Conservation (phyloP, 1,140 invertebrate species). For the Heliconius hermathena region DNA sequence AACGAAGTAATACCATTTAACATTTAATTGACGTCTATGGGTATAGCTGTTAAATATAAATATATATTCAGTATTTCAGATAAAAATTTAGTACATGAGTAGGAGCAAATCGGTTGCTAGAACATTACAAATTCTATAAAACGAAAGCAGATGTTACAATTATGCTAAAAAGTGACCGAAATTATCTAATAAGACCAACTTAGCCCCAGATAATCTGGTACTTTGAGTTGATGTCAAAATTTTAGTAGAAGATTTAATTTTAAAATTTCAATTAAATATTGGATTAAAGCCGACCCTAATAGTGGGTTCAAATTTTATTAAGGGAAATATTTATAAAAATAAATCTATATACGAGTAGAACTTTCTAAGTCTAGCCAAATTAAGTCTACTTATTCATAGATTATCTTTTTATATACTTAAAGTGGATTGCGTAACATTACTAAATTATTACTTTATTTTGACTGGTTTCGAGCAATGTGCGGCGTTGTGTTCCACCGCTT, state of each 20-base stretch:
- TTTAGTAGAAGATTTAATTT: neutral
- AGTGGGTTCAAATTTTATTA: neutral
- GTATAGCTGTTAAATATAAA: neutral
- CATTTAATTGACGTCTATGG: neutral
- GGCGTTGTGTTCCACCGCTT: no score
- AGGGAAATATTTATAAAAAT: neutral
- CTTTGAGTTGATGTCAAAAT: neutral
- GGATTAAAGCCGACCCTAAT: neutral
- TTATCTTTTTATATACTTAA: no score
- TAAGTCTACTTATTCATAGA: no score
- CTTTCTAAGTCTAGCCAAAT: no score
- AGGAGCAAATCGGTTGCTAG: neutral
- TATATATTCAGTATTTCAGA: neutral
- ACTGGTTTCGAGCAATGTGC: no score
- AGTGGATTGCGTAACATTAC: no score
- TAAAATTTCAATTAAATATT: neutral
- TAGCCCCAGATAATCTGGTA: neutral
- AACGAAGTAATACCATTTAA: neutral
- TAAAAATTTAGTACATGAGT: neutral
- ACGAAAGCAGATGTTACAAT: neutral
- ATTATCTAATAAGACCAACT: neutral
- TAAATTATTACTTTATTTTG: no score
- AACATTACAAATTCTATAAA: neutral
- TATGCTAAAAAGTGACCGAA: slow-evolving; percentile 1
- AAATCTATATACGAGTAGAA: no score